Conservation (phyloP, 1,140 invertebrate genomes). For the Eriocheir sinensis region DNA sequence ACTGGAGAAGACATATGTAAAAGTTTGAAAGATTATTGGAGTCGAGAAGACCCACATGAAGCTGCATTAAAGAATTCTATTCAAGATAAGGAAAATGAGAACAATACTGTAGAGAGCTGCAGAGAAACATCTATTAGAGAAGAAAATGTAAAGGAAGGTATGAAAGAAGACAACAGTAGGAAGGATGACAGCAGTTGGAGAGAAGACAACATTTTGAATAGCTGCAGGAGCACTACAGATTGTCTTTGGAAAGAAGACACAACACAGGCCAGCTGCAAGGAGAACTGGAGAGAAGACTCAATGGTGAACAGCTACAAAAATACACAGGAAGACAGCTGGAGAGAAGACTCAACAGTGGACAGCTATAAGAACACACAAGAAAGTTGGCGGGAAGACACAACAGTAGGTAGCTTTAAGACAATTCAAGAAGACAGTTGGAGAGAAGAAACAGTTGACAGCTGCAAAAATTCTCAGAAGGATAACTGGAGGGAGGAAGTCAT, state of each 20-base stretch:
- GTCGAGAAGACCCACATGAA: not conserved
- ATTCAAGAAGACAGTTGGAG: not conserved
- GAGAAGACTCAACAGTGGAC: not conserved
- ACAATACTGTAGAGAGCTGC: not conserved
- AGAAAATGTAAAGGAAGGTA: not conserved
- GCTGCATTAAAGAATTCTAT: not conserved
- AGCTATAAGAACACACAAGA: not conserved
- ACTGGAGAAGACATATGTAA: slow-evolving; percentile 45
- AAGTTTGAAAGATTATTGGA: not conserved
- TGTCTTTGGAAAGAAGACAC: not conserved
- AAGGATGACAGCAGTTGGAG: not conserved
- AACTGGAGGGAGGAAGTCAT: not conserved
- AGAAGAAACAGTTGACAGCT: not conserved
- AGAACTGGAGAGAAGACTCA: not conserved
- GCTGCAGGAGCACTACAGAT: not conserved
- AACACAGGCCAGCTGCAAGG: not conserved
- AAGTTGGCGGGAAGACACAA: too few relatives aligned
- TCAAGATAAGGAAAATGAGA: not conserved
- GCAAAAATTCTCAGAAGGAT: not conserved
- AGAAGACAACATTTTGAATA: not conserved
- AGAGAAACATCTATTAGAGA: not conserved
- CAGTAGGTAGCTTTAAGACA: too few relatives aligned
- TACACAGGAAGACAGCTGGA: not conserved
- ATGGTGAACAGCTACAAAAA: not conserved
- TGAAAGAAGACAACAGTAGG: not conserved